Percentiles rank a stretch among this genome's conserved stretches.
Conservation (phyloP, 2,888 invertebrate genomes). For the Polydrusus pterygomalis region DNA sequence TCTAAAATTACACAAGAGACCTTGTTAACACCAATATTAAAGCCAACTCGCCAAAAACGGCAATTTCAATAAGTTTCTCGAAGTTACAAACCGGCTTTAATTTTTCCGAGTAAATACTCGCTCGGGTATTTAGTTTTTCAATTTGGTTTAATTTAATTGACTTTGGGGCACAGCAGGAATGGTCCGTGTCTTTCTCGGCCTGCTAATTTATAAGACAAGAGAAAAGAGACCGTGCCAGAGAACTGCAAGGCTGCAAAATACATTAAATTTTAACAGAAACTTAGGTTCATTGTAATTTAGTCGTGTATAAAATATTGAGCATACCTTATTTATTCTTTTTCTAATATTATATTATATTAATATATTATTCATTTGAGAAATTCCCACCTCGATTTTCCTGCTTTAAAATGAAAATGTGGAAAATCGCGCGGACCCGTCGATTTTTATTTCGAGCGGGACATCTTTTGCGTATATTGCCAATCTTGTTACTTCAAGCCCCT, state of each 20-base stretch:
- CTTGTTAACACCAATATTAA: slow-evolving; percentile 44
- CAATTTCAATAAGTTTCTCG: slow-evolving; percentile 53
- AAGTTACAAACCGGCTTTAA: slow-evolving; percentile 35
- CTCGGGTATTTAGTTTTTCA: slow-evolving; percentile 28
- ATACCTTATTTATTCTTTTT: no score
- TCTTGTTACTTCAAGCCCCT: no score
- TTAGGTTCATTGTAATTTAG: not conserved
- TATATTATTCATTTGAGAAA: no score
- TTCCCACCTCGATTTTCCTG: no score
- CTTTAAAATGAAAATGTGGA: no score
- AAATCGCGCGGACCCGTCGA: no score
- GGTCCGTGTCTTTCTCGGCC: slow-evolving; percentile 17
- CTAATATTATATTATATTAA: no score
- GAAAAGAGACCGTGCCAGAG: not conserved
- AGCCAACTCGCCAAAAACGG: slow-evolving; percentile 48
- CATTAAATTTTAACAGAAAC: not conserved
- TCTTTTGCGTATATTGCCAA: no score
- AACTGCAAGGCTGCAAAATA: not conserved
- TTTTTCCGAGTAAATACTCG: slow-evolving; percentile 42
- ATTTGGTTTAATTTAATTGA: slow-evolving; percentile 30
- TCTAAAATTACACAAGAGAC: slow-evolving; percentile 28
- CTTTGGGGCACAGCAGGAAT: not conserved
- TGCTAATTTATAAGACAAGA: slow-evolving; percentile 12
- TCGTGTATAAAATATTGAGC: no score
- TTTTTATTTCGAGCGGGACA: no score